Percentiles rank a stretch among this genome's conserved stretches.
Conservation (phyloP, 1,140 invertebrate genomes). For the Brachystomella parvula region DNA sequence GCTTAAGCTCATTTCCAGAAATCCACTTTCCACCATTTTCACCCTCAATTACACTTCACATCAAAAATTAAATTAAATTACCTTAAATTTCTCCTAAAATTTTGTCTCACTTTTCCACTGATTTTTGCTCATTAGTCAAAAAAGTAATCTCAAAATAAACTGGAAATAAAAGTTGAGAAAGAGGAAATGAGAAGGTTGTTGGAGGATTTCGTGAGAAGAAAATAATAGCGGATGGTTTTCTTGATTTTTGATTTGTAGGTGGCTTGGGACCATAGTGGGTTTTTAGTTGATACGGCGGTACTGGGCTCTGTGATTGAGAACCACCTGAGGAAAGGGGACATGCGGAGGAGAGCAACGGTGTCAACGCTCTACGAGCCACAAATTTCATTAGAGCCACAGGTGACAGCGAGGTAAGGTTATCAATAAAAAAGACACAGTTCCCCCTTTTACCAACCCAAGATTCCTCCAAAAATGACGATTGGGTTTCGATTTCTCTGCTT, state of each 20-base stretch:
- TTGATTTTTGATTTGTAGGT: constrained; percentile 20
- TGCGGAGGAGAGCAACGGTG: constrained; percentile 33
- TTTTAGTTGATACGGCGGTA: constrained; percentile 31
- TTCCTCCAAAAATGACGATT: too few relatives aligned
- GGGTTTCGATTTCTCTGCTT: too few relatives aligned
- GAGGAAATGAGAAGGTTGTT: too few relatives aligned
- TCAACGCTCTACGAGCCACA: constrained; percentile 31
- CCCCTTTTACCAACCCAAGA: too few relatives aligned
- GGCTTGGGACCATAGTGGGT: constrained; percentile 34
- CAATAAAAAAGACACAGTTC: too few relatives aligned
- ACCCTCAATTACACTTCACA: neutral
- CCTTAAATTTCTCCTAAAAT: too few relatives aligned
- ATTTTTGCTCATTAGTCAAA: too few relatives aligned
- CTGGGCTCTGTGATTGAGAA: constrained; percentile 36
- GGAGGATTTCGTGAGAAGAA: too few relatives aligned
- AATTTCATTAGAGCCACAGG: neutral
- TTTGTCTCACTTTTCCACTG: too few relatives aligned
- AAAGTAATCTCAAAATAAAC: too few relatives aligned
- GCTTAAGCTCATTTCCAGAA: neutral
- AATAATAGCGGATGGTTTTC: too few relatives aligned
- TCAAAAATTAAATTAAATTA: neutral
- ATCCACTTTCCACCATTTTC: neutral
- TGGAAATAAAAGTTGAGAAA: too few relatives aligned
- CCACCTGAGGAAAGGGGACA: constrained; percentile 30
- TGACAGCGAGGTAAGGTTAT: neutral